phyloP scores from a whole-genome alignment of 2,888 invertebrate genomes.

The Gymnosoma rotundatum region DNA sequence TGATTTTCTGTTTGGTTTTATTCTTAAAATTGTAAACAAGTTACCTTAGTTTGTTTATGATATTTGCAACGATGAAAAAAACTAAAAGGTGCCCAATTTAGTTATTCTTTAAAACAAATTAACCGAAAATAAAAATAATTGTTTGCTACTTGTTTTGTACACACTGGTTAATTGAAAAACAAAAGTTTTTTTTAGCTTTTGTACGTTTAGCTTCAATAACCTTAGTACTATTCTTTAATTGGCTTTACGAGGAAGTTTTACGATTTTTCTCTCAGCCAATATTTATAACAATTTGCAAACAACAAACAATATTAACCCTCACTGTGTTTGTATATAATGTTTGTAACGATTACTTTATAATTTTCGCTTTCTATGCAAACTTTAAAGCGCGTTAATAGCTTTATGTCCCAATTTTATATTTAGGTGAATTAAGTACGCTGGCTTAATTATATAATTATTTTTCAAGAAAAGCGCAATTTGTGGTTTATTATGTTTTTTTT shows the following conservation, averaged over 20 bases:
- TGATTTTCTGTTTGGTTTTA: slow-evolving; percentile 62
- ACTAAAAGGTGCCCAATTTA: slow-evolving; percentile 71
- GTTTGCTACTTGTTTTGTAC: slow-evolving; percentile 82
- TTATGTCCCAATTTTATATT: slow-evolving; percentile 61
- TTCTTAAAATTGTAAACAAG: slow-evolving; percentile 57
- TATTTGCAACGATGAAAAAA: slow-evolving; percentile 6
- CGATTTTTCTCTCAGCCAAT: slow-evolving; percentile 57
- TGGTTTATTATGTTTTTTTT: slow-evolving; percentile 78
- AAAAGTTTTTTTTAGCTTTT: slow-evolving; percentile 63
- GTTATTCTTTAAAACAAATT: slow-evolving; percentile 73
- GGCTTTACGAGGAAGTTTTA: slow-evolving; percentile 60
- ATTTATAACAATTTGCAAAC: slow-evolving; percentile 81
- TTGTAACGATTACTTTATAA: slow-evolving; percentile 11
- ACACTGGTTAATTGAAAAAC: slow-evolving; percentile 77
- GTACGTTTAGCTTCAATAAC: slow-evolving; percentile 73
- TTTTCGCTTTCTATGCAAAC: slow-evolving; percentile 42
- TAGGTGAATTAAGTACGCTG: slow-evolving; percentile 53
- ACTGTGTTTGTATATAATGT: slow-evolving; percentile 65
- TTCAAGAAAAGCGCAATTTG: slow-evolving; percentile 72
- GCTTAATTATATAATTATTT: slow-evolving; percentile 53
- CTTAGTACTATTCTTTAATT: slow-evolving; percentile 81
- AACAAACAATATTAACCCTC: slow-evolving; percentile 79
- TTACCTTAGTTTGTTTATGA: slow-evolving; percentile 55
- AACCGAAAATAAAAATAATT: slow-evolving; percentile 80
- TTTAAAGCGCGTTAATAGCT: slow-evolving; percentile 3